These are phyloP conservation scores for Epizoanthus fatuus DNA, from an alignment of 92 coral and sea anemone species.

Conservation along the genomic window DNA sequence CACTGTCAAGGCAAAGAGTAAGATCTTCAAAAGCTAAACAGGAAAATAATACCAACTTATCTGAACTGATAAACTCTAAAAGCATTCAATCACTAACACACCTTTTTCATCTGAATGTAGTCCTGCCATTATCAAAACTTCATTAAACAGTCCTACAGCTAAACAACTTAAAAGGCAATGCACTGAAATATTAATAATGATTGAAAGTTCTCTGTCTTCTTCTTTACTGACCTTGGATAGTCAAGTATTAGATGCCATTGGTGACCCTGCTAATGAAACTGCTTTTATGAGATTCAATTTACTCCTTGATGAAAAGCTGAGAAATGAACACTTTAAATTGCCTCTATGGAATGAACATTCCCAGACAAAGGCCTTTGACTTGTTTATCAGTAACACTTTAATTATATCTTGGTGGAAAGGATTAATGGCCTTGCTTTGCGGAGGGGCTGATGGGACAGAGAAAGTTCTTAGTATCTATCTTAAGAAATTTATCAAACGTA, in stretches of 20 bases:
- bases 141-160: not conserved
- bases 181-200: slow-evolving; percentile 16
- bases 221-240: not conserved
- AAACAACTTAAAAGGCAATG: slow-evolving; percentile 19
- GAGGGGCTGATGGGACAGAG: slow-evolving; percentile 25
- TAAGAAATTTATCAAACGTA: slow-evolving; percentile 5
- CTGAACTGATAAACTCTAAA: too few species aligned
- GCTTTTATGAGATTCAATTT: slow-evolving; percentile 24
- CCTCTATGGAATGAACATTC: not conserved
- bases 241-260: slow-evolving; percentile 21
- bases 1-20: too few species aligned
- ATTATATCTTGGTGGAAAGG: slow-evolving; percentile 24
- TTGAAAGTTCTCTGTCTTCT: slow-evolving; percentile 15
- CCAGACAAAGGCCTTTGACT: slow-evolving; percentile 4
- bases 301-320: slow-evolving; percentile 34
- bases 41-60: too few species aligned
- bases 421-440: slow-evolving; percentile 7
- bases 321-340: slow-evolving; percentile 24
- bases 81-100: not conserved
- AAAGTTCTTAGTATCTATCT: slow-evolving; percentile 18
- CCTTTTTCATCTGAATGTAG: not conserved
- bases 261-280: slow-evolving; percentile 11
- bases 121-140: not conserved
- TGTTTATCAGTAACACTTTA: not conserved
- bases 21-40: too few species aligned